Conservation (phyloP, 1,140 invertebrate species). For the Bemisia tabaci region DNA sequence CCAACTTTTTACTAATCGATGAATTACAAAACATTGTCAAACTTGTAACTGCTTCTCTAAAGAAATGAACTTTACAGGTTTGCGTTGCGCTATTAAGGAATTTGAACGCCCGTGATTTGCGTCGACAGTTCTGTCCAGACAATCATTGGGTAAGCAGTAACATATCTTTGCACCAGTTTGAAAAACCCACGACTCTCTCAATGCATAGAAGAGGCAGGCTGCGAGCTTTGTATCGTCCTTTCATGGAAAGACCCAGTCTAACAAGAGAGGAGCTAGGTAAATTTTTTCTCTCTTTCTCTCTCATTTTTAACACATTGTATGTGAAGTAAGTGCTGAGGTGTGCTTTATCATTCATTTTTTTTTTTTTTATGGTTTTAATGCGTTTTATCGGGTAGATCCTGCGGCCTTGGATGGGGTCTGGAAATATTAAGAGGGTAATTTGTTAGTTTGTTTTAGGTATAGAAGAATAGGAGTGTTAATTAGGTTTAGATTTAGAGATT, state of each 20-base stretch:
- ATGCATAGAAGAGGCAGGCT: slow-evolving; percentile 34
- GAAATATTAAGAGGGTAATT: too few species aligned
- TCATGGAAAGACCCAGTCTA: slow-evolving; percentile 43
- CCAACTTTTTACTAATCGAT: slow-evolving; percentile 5
- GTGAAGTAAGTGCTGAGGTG: neutral
- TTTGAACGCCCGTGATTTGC: slow-evolving; percentile 64
- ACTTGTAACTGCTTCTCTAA: too few species aligned
- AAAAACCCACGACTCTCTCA: slow-evolving; percentile 45
- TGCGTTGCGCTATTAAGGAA: slow-evolving; percentile 60
- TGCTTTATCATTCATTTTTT: neutral
- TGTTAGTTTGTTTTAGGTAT: too few species aligned
- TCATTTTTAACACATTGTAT: neutral
- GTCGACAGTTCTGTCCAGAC: slow-evolving; percentile 58
- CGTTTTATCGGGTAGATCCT: too few species aligned
- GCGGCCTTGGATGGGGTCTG: too few species aligned
- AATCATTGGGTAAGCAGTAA: slow-evolving; percentile 62
- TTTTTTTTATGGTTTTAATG: too few species aligned
- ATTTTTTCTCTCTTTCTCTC: slow-evolving; percentile 9
- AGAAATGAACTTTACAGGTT: slow-evolving; percentile 39
- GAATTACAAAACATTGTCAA: neutral
- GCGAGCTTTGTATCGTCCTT: slow-evolving; percentile 40
- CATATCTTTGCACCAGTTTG: slow-evolving; percentile 37
- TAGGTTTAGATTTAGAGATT: too few species aligned
- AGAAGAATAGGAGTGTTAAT: too few species aligned
- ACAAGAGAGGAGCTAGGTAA: slow-evolving; percentile 42